A percentile compares a stretch with the other conserved stretches of the same genome.
These are phyloP conservation scores for Caenorhabditis plicata DNA, from an alignment of 2,888 invertebrate genomes.

Conservation along the genomic window DNA sequence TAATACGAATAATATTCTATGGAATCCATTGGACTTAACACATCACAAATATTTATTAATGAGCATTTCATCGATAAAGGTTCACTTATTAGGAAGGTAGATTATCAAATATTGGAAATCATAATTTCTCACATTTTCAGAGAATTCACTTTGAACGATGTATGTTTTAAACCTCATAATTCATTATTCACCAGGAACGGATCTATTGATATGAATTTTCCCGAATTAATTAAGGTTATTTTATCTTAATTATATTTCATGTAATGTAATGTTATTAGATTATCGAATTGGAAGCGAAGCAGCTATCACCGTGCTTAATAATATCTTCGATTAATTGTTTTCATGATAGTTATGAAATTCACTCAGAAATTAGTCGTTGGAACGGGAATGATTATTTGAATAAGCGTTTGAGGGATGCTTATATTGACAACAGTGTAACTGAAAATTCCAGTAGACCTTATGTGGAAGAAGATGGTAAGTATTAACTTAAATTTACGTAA, in stretches of 20 bases:
- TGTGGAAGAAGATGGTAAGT: slow-evolving; percentile 14
- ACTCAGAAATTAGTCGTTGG: slow-evolving; percentile 13
- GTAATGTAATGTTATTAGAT: neutral
- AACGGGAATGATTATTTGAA: slow-evolving; percentile 6
- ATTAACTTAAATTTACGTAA: too few species aligned
- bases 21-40: too few species aligned
- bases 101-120: neutral
- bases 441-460: slow-evolving; percentile 5
- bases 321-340: slow-evolving; percentile 21
- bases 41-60: neutral
- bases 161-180: slow-evolving; percentile 26
- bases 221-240: too few species aligned
- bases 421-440: neutral
- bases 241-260: neutral
- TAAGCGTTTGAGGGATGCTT: slow-evolving; percentile 5
- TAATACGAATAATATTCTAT: too few species aligned
- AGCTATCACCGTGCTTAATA: slow-evolving; percentile 23
- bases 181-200: slow-evolving; percentile 2
- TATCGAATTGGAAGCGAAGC: slow-evolving; percentile 8
- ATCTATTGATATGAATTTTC: neutral
- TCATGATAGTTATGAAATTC: slow-evolving; percentile 10
- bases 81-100: neutral
- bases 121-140: slow-evolving; percentile 2
- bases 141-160: slow-evolving; percentile 11
- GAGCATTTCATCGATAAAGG: neutral